Base-by-base conservation (phyloP, 1,140 invertebrate genomes). In the Meloidogyne chitwoodi region DNA sequence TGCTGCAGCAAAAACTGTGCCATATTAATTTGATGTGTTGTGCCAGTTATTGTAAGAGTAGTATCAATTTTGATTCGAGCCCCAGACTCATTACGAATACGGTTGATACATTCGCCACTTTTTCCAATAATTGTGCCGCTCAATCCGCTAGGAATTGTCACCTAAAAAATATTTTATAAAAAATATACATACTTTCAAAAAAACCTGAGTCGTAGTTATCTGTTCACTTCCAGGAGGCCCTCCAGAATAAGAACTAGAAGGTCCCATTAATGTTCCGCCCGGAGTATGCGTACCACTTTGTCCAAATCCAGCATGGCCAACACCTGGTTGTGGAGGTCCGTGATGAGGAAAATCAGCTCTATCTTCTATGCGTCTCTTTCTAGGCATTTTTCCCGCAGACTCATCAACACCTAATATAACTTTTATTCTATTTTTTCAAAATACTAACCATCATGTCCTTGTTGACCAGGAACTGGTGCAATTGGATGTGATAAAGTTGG, bases 81-180 rank as follows among this genome's bases (percentile, higher is more conserved):
- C 19, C 81, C 81, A 26, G 82, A 84, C 10, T 82, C 83, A 12
- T 64, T 26, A 0, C 81, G 81, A 84, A 82, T 82, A 31, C 81
- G 76, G 22, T 81, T 82, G 56, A 81, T 81, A 24, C 81, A 48
- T 41, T 79, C 79, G 1, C 80, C 81, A 31, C 79, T 69, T 41
- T 80, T 80, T 19, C 79, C 79, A 64, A 80, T 80, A 64, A 80
- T 80, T 19, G 79, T 80, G 16, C 79, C 79, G 34, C 81, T 73
- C 19, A 82, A 69, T 62, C 81, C 74, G 56, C 80, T 84, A 62
- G 81, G 81, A 74, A 82, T 84, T 22, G 81, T 84, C 11, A 82
- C 81, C 82, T 82, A 34, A 48, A 22, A 11, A 69, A 74, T n/a
- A 8, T 26, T 27, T 19, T 74, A n/a, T n/a, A 66, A 41, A 66